These are phyloP conservation scores for Lepidurus couesii DNA, from an alignment of 1,140 invertebrate species.

Conservation along the genomic window DNA sequence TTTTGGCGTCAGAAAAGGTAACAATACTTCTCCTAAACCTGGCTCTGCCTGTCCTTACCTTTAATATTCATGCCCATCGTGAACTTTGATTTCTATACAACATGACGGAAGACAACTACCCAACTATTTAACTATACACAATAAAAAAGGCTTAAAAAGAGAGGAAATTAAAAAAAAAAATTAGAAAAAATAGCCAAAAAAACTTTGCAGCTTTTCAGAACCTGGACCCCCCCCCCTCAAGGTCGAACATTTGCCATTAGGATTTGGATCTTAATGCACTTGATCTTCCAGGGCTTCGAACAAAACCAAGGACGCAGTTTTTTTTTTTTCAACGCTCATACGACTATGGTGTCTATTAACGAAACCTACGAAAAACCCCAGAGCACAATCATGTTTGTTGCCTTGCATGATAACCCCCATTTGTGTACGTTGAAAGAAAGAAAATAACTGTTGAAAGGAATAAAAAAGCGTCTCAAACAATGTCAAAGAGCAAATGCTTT, in stretches of 20 bases:
- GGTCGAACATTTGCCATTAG: not conserved
- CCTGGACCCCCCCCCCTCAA: not conserved
- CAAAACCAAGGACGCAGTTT: not conserved
- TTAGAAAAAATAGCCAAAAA: not conserved
- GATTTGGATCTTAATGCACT: not conserved
- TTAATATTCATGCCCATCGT: too few relatives aligned
- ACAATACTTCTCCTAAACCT: too few relatives aligned
- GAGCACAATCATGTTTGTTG: not conserved
- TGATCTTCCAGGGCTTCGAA: not conserved
- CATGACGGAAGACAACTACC: not conserved
- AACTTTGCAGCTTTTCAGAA: constrained; percentile 10
- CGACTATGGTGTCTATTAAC: not conserved
- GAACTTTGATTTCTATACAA: not conserved
- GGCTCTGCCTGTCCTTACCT: too few relatives aligned
- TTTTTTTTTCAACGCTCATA: not conserved
- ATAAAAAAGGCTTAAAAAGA: not conserved
- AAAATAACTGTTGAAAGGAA: too few relatives aligned
- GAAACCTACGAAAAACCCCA: not conserved
- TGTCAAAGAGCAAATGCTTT: too few relatives aligned
- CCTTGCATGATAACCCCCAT: too few relatives aligned
- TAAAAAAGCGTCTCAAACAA: too few relatives aligned
- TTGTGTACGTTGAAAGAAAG: too few relatives aligned
- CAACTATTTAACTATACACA: not conserved
- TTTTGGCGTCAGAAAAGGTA: too few relatives aligned
- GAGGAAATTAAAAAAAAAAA: not conserved